Conservation (phyloP, 2,888 invertebrate species). For the Sesia bembeciformis region DNA sequence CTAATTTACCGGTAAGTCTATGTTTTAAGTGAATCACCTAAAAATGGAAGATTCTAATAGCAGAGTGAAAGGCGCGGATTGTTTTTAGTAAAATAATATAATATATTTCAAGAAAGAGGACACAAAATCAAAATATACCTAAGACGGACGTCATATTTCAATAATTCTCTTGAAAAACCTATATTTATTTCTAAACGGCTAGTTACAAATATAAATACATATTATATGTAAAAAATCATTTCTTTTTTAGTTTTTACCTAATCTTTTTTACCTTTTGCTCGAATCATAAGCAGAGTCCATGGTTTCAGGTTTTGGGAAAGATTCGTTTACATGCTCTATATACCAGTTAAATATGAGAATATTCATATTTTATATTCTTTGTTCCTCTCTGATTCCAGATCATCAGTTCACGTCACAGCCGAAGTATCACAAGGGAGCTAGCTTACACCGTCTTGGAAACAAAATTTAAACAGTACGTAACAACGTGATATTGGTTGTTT, state of each 20-base stretch:
- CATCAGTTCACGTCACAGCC: conserved; percentile 47
- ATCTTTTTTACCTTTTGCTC: too few relatives aligned
- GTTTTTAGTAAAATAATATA: background rate
- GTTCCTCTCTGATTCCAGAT: conserved; percentile 29
- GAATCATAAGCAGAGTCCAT: too few relatives aligned
- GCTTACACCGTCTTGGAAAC: conserved; percentile 71
- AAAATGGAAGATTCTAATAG: background rate
- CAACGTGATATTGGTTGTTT: too few relatives aligned
- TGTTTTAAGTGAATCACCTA: background rate
- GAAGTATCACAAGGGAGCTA: conserved; percentile 68
- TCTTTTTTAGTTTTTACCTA: too few relatives aligned
- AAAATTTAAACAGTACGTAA: conserved; percentile 72
- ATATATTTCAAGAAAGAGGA: background rate
- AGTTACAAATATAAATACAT: too few relatives aligned
- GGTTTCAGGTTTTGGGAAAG: too few relatives aligned
- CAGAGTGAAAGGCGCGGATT: background rate
- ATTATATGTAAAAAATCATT: too few relatives aligned
- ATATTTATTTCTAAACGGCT: too few relatives aligned
- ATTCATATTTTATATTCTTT: background rate
- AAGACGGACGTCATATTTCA: too few relatives aligned
- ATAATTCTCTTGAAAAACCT: too few relatives aligned
- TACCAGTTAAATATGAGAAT: too few relatives aligned
- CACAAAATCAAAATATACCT: background rate
- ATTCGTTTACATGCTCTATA: too few relatives aligned
- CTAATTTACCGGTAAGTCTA: conserved; percentile 67